Evolutionary conservation across 2,113 vertebrate genomes (phyloP), one percentile per base, ranked within the genome.

Genomic region (Scolopax mira): DNA sequence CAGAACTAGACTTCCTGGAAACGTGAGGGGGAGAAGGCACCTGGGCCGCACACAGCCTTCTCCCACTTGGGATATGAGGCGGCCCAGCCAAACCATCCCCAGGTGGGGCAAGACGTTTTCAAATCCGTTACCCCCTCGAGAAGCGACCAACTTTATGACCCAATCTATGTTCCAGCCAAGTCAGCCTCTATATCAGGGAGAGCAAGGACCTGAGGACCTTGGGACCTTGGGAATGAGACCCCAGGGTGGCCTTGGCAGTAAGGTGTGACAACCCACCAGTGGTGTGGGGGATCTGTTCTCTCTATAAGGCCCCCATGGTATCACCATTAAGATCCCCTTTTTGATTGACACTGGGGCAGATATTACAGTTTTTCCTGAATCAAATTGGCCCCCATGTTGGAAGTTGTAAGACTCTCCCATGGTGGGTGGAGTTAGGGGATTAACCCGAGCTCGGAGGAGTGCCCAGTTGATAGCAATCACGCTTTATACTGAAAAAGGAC

Each of bases 61-160:
- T 70, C 66, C 66, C 66, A 18, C 46, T 28, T 70, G 66, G 33
- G n/a, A n/a, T 4, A 24, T 11, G 21, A 46, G n/a, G 66, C 17
- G 6, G 24, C n/a, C 33, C 66, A 49, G 8, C 4, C 28, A 21
- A 37, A 11, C n/a, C 24, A 37, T 19, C 24, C 46, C 66, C 11
- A 0, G 3, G 5, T 37, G 66, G 46, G 8, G 46, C 17, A 12
- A 37, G 3, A 17, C 4, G 2, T 24, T 13, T 7, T 18, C 12
- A 9, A 70, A 70, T 18, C 66, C 12, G 2, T 4, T 35, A 3
- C 46, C 46, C 27, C 25, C 33, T 16, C 18, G 7, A 35, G 54
- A 28, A 35, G 7, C 7, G 4, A 58, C 54, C 72, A 58, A 21
- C 7, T 46, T 48, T 22, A 46, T 12, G 18, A 18, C 1, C 3